A percentile compares a stretch with the other conserved stretches of the same genome.
Conservation (phyloP, 2,888 invertebrate species). For the Tineola bisselliella region DNA sequence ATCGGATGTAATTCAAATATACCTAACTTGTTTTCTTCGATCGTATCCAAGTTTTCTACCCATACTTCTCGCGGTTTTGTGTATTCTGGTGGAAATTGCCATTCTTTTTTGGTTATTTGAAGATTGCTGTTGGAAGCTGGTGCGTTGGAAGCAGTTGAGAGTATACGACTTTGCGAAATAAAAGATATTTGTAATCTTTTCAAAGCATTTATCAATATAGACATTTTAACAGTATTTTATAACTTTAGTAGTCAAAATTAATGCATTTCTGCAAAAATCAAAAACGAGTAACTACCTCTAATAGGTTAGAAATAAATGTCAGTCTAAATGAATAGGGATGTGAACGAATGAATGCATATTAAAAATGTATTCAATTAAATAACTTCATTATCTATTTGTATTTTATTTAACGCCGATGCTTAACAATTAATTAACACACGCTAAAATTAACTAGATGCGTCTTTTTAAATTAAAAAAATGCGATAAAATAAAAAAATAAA, state of each 20-base stretch:
- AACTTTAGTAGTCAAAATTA: not conserved
- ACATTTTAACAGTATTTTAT: slow-evolving; percentile 27
- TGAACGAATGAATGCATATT: not conserved
- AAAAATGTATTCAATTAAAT: not conserved
- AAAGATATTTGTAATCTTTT: slow-evolving; percentile 41
- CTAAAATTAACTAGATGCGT: too few relatives aligned
- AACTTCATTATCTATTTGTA: not conserved
- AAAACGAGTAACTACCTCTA: not conserved
- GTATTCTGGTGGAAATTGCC: slow-evolving; percentile 62
- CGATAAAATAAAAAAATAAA: too few relatives aligned
- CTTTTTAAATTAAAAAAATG: too few relatives aligned
- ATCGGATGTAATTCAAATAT: slow-evolving; percentile 90
- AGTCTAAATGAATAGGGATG: not conserved
- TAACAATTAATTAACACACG: slow-evolving; percentile 34
- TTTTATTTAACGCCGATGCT: slow-evolving; percentile 16
- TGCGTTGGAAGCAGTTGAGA: slow-evolving; percentile 25
- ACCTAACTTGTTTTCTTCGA: slow-evolving; percentile 82
- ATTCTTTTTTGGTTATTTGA: slow-evolving; percentile 46
- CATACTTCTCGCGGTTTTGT: slow-evolving; percentile 80
- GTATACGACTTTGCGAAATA: slow-evolving; percentile 32
- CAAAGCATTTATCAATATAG: slow-evolving; percentile 43
- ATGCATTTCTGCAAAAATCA: not conserved
- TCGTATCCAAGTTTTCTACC: slow-evolving; percentile 84
- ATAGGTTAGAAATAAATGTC: not conserved
- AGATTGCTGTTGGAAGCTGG: slow-evolving; percentile 25